Percentiles rank a stretch among this genome's conserved stretches.
These are phyloP conservation scores for Jaculus jaculus DNA, from an alignment of 2,113 vertebrate genomes.

Conservation along the genomic window DNA sequence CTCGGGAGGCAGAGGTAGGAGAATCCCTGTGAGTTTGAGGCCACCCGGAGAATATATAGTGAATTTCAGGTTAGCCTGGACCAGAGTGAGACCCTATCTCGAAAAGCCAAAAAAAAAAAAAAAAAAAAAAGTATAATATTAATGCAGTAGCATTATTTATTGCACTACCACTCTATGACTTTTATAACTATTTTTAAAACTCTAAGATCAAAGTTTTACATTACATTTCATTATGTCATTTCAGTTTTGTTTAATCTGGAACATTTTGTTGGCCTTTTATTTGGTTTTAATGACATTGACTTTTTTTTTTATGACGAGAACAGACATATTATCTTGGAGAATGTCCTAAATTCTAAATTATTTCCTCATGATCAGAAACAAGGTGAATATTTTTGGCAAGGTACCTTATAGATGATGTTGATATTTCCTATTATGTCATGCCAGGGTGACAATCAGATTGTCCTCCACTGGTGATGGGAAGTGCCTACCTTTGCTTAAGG, in stretches of 20 bases:
- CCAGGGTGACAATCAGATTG: background rate
- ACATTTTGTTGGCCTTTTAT: background rate
- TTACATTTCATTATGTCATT: constrained; percentile 15
- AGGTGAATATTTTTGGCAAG: background rate
- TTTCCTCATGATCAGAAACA: constrained; percentile 9
- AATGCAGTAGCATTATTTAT: background rate
- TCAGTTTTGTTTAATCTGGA: constrained; percentile 1
- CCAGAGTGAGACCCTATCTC: no score
- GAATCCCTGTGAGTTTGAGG: no score
- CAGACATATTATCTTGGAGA: background rate
- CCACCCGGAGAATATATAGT: no score
- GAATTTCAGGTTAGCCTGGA: no score
- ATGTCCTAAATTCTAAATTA: background rate
- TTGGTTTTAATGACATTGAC: constrained; percentile 31
- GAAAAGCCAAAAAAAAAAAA: no score
- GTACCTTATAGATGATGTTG: background rate
- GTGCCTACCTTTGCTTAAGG: background rate
- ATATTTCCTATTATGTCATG: background rate
- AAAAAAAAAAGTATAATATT: background rate
- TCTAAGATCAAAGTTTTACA: background rate
- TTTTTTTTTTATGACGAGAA: constrained; percentile 5
- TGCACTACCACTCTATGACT: background rate
- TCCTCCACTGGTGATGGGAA: background rate
- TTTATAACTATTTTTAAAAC: constrained; percentile 28
- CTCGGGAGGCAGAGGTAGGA: no score